Evolutionary conservation across 2,113 vertebrate genomes (phyloP), one percentile per base, ranked within the genome.

Genomic region (Pelmatolapia mariae): DNA sequence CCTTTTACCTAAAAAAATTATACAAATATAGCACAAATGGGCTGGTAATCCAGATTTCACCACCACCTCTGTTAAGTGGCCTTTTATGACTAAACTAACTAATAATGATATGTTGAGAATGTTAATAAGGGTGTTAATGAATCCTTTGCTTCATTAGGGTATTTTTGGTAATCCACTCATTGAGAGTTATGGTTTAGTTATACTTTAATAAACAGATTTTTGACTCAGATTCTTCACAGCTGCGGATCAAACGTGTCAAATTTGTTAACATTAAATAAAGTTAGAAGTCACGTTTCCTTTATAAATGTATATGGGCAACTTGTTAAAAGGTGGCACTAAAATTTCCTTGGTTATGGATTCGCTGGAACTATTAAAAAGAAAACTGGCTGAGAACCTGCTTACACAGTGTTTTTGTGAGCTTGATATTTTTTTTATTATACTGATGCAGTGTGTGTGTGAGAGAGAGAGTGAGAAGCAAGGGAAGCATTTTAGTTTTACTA

Each of bases 1-100:
- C 22, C 2, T 45, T 73, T 18, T 43, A 0, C 38, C 66, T 22
- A 0, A 26, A 43, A 5, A 1, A 26, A 10, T 10, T 4, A 10
- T 3, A 73, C 24, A 47, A 76, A 47, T 29, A 76, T 18, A 47
- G 40, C 40, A 45, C 22, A 47, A 45, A 47, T 43, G 66, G 2
- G 26, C 15, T 24, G 40, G 5, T 29, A 29, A 47, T 76, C 24
- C 15, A 19, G 16, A 18, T 47, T 18, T 47, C 8, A 76, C 8
- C 18, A 10, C 19, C 63, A 8, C 40, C 9, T 76, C 10, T 10
- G 40, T 45, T 7, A 29, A 19, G 0, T 43, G 11, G 13, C 3
- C 8, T 73, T 38, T 73, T 10, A 73, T 26, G 38, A 71, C 66
- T 73, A 45, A 45, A 16, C 15, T 76, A 76, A 29, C 68, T 47